Conservation (phyloP, 2,113 vertebrate species). For the Phaethon lepturus region DNA sequence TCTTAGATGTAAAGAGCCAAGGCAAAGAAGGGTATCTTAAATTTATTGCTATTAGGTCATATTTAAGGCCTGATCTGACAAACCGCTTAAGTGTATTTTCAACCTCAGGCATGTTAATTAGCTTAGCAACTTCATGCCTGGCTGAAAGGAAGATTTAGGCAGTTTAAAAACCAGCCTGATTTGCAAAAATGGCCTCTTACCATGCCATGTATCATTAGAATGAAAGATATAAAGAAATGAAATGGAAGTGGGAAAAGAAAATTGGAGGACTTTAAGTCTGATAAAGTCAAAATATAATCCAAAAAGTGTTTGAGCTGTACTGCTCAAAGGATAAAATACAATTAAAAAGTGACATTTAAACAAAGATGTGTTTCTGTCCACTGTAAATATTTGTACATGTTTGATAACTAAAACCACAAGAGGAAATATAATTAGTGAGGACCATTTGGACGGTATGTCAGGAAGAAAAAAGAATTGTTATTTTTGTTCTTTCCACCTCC, state of each 20-base stretch:
- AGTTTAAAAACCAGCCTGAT: not conserved
- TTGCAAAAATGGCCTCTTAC: not conserved
- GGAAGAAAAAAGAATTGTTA: not conserved
- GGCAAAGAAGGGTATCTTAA: not conserved
- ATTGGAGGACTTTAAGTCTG: not conserved
- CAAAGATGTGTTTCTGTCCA: not conserved
- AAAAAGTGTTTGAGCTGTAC: not conserved
- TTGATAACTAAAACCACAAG: not conserved
- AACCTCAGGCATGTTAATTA: conserved; percentile 14
- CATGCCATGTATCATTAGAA: not conserved
- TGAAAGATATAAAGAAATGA: not conserved
- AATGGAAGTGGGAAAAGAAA: not conserved
- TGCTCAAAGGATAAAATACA: not conserved
- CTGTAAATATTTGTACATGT: conserved; percentile 29
- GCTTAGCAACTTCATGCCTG: not conserved
- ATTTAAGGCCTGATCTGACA: conserved; percentile 21
- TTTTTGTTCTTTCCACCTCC: not conserved
- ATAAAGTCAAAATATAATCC: not conserved
- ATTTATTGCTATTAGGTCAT: not conserved
- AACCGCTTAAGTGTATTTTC: not conserved
- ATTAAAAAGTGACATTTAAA: not conserved
- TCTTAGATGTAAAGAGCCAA: not conserved
- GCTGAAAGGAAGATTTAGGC: not conserved
- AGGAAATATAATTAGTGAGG: not conserved
- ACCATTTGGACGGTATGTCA: not conserved